These are phyloP conservation scores for Andricus grossulariae DNA, from an alignment of 1,140 invertebrate genomes.

Conservation along the genomic window DNA sequence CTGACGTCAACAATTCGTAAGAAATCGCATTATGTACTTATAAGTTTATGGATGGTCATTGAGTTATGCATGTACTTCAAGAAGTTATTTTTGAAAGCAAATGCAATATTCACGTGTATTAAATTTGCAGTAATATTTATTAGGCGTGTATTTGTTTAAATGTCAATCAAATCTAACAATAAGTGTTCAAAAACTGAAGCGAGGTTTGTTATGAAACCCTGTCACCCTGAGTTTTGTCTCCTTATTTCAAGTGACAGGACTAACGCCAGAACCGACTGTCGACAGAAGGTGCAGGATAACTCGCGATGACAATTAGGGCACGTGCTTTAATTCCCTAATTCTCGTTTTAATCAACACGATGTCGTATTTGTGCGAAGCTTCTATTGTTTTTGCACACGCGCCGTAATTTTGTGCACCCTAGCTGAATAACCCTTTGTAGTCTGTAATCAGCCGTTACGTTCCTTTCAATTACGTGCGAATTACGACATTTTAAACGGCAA, in stretches of 20 bases:
- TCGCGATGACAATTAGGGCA: constrained; percentile 59
- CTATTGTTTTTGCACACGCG: constrained; percentile 61
- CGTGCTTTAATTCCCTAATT: constrained; percentile 68
- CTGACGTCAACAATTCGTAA: no score
- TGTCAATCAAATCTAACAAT: no score
- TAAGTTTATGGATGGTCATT: no score
- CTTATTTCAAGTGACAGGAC: constrained; percentile 28
- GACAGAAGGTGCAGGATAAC: constrained; percentile 59
- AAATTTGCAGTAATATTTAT: no score
- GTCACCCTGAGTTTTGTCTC: neutral
- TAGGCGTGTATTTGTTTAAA: no score
- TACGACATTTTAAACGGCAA: constrained; percentile 32
- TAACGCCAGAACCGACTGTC: constrained; percentile 39
- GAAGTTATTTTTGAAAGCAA: no score
- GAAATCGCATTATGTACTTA: no score
- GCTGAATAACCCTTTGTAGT: constrained; percentile 52
- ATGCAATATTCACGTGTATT: no score
- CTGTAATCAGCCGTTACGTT: constrained; percentile 70
- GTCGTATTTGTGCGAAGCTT: constrained; percentile 49
- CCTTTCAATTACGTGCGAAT: constrained; percentile 49
- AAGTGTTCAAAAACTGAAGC: no score
- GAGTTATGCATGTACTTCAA: no score
- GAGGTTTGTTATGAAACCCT: neutral
- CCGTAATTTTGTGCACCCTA: constrained; percentile 55
- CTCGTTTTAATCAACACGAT: constrained; percentile 69